Percentiles rank a stretch among this genome's conserved stretches.
These are phyloP conservation scores for Neolamprologus kungweensis DNA, from an alignment of 2,113 vertebrate species.

Conservation along the genomic window DNA sequence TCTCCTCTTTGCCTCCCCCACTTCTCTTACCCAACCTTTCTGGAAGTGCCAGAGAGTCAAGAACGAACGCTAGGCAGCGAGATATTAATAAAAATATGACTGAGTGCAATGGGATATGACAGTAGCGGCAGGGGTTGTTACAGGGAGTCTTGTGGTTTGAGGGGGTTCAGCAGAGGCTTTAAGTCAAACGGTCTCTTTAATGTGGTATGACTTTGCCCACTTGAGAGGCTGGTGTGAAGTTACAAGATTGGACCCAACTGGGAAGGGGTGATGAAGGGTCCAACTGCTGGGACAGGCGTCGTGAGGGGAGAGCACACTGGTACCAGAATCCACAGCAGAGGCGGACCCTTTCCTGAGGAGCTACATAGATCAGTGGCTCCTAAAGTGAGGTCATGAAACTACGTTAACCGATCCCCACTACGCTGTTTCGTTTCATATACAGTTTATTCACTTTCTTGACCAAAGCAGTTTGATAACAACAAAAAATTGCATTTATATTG, in stretches of 20 bases:
- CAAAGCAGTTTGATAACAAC: not conserved
- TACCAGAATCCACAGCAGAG: constrained; percentile 16
- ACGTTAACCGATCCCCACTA: not conserved
- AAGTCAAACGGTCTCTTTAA: constrained; percentile 56
- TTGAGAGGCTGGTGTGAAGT: constrained; percentile 69
- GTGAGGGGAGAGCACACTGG: constrained; percentile 27
- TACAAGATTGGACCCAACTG: constrained; percentile 55
- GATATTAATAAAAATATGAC: constrained; percentile 50
- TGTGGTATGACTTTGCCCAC: constrained; percentile 70
- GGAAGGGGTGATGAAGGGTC: constrained; percentile 47
- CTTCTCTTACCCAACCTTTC: constrained; percentile 1
- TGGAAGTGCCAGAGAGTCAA: not conserved
- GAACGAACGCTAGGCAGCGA: not conserved
- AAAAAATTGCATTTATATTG: not conserved
- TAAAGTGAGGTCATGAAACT: not conserved
- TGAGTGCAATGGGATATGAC: constrained; percentile 58
- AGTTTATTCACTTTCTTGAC: not conserved
- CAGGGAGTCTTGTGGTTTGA: constrained; percentile 32
- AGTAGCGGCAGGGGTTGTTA: constrained; percentile 44
- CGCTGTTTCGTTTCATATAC: not conserved
- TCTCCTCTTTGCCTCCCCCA: not conserved
- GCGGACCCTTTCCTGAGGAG: not conserved
- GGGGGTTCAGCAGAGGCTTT: constrained; percentile 27
- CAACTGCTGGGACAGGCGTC: constrained; percentile 1
- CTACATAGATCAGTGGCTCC: constrained; percentile 8